Base-by-base conservation (phyloP, 53 echinoderm and acorn worm species). In the Apostichopus leukothele region DNA sequence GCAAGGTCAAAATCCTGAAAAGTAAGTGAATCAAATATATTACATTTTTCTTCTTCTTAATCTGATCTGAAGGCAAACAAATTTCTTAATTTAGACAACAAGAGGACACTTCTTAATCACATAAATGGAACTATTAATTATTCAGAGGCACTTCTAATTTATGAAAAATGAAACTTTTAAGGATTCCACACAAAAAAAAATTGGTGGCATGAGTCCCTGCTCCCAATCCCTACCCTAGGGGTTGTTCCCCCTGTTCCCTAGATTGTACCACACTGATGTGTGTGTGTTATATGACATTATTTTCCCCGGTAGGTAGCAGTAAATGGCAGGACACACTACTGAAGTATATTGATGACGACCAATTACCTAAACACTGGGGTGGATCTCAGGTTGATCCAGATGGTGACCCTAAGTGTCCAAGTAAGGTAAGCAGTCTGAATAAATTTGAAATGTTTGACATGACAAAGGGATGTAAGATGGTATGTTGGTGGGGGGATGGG, bases 351-450 rank as follows among this genome's bases (percentile, higher is more conserved):
- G 88, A 88, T 83, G 83, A 75, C 1, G 91, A 91, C 4, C 67
- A 75, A 23, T 53, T 89, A n/a, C 92, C 89, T 5, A 76, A 76
- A 52, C 52, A 92, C 92, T 92, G 92, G 92, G 92, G 92, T 3
- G 92, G 92, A 39, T 89, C 52, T 19, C 51, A 53, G 88, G 90
- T 86, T 11, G 90, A 90, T 10, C 87, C 87, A 51, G 93, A 93
- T 83, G 93, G 93, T 39, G 73, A 93, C 54, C 90, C 90, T 0
- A 75, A 83, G 14, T 93, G 93, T 63, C 92, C 94, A 14, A 92
- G 90, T 74, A 55, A 80, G 76, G 94, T 94, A 50, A 22, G 68
- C 16, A 0, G 5, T 68, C 5, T 68, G 68, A 13, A 61, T 14
- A 5, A 68, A 16, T 5, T 10, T 68, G 12, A 68, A 68, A 18